A percentile compares a stretch with the other conserved stretches of the same genome.
Evolutionary conservation across 2,888 invertebrate species (phyloP).

Genomic region (Catocala nupta): DNA sequence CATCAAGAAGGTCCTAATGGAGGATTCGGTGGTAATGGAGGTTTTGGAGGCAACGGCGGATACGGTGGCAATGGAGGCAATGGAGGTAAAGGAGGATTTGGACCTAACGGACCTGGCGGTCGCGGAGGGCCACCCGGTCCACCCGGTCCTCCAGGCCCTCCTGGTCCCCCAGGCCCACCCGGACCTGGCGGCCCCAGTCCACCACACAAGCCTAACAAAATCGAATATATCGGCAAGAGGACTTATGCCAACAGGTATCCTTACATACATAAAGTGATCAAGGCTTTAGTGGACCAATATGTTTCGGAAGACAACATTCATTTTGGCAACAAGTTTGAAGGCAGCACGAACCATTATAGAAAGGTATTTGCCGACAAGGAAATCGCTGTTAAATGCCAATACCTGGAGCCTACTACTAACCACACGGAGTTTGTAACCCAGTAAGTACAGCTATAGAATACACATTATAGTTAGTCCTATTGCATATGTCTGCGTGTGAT

Average conservation of each 20-base stretch:
- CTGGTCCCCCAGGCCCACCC: slow-evolving; percentile 49
- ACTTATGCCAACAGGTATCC: slow-evolving; percentile 77
- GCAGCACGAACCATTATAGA: slow-evolving; percentile 64
- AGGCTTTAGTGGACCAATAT: slow-evolving; percentile 69
- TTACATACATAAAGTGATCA: slow-evolving; percentile 73
- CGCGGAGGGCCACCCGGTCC: slow-evolving; percentile 44
- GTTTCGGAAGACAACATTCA: slow-evolving; percentile 66
- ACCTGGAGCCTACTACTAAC: slow-evolving; percentile 62
- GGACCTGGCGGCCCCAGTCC: slow-evolving; percentile 34
- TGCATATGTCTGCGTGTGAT: too few species aligned
- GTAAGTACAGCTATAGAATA: slow-evolving; percentile 60
- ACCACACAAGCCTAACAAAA: slow-evolving; percentile 57
- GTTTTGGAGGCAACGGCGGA: slow-evolving; percentile 60
- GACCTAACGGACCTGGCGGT: slow-evolving; percentile 50
- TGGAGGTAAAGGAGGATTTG: slow-evolving; percentile 46
- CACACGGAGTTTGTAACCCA: slow-evolving; percentile 71
- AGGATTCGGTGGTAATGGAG: slow-evolving; percentile 63
- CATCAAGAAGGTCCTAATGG: slow-evolving; percentile 76
- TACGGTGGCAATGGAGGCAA: slow-evolving; percentile 58
- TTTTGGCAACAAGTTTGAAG: slow-evolving; percentile 63
- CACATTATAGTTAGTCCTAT: too few species aligned
- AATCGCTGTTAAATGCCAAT: slow-evolving; percentile 73
- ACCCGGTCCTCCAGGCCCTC: slow-evolving; percentile 45
- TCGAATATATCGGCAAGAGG: slow-evolving; percentile 67
- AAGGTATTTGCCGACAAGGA: slow-evolving; percentile 69